phyloP scores from a whole-genome alignment of 1,140 invertebrate species.

The Ips nitidus region DNA sequence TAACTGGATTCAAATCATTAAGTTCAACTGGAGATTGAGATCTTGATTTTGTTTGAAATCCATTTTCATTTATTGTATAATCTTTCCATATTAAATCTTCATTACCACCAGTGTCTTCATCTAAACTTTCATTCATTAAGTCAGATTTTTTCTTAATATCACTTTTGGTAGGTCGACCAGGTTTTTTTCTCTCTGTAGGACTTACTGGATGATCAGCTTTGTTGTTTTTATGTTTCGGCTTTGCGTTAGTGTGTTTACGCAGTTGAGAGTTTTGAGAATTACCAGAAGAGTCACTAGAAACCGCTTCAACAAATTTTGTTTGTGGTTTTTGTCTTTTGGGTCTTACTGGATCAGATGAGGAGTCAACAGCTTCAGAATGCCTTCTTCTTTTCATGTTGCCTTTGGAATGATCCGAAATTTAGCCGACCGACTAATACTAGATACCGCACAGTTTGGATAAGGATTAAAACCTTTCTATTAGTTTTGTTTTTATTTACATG shows the following conservation, averaged over 20 bases:
- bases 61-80: too few species aligned
- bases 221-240: background rate
- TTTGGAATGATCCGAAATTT: background rate
- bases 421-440: too few species aligned
- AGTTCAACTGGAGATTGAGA: too few species aligned
- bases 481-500: too few species aligned
- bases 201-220: background rate
- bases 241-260: background rate
- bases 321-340: constrained; percentile 6
- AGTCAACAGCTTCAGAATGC: background rate
- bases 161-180: background rate
- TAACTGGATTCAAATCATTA: background rate
- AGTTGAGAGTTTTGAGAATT: background rate
- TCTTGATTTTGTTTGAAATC: too few species aligned
- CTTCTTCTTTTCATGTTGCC: constrained; percentile 8
- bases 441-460: too few species aligned
- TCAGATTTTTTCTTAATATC: background rate
- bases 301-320: background rate
- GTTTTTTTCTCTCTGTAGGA: background rate
- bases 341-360: background rate
- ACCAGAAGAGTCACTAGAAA: background rate
- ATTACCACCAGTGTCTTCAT: too few species aligned
- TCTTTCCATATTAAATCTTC: too few species aligned
- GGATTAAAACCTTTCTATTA: too few species aligned
- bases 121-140: background rate